phyloP scores from a whole-genome alignment of 2,888 invertebrate genomes.

The Leptura quadrifasciata region DNA sequence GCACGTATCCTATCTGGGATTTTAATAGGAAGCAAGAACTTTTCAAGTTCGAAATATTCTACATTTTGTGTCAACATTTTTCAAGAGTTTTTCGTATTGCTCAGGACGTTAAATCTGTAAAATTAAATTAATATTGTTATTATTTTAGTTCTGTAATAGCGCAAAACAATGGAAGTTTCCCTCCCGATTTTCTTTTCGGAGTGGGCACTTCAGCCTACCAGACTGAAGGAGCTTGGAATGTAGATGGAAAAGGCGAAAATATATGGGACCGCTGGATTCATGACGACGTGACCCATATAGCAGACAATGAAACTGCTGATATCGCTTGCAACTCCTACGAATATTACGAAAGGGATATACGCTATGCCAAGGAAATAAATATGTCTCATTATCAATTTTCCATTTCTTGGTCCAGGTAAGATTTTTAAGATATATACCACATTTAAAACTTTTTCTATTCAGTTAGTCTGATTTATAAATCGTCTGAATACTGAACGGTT shows the following conservation, averaged over 20 bases:
- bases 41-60: too few relatives aligned
- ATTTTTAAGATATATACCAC: too few relatives aligned
- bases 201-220: background rate
- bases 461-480: too few relatives aligned
- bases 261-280: slow-evolving; percentile 83
- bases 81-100: too few relatives aligned
- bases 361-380: slow-evolving; percentile 76
- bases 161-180: background rate
- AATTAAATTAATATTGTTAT: background rate
- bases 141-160: background rate
- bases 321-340: slow-evolving; percentile 82
- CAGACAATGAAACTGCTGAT: slow-evolving; percentile 77
- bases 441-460: too few relatives aligned
- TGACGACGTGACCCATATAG: slow-evolving; percentile 74
- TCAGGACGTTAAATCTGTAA: too few relatives aligned
- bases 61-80: too few relatives aligned
- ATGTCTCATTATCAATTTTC: slow-evolving; percentile 69
- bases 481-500: too few relatives aligned
- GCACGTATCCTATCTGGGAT: too few relatives aligned
- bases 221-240: too few relatives aligned
- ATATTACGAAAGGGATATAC: slow-evolving; percentile 78
- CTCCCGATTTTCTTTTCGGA: background rate
- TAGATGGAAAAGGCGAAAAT: too few relatives aligned
- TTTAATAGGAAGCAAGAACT: too few relatives aligned
- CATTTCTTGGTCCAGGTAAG: slow-evolving; percentile 61